These are phyloP conservation scores for Notamacropus eugenii DNA, from an alignment of 2,797 vertebrate species.

Conservation along the genomic window DNA sequence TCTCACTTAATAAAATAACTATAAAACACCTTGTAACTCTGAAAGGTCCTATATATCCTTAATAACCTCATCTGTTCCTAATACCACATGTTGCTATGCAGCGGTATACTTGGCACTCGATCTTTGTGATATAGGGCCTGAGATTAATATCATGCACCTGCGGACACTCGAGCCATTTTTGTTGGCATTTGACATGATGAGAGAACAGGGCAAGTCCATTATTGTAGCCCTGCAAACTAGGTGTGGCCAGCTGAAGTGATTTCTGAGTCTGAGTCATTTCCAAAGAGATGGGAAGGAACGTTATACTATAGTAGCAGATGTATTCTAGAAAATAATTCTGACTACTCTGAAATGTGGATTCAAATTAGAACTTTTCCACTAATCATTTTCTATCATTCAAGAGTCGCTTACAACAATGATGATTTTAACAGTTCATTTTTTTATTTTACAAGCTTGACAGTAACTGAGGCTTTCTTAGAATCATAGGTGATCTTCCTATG, in stretches of 20 bases:
- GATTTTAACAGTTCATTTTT: background rate
- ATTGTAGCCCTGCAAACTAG: background rate
- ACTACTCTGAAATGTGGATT: background rate
- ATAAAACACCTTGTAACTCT: background rate
- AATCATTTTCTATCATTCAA: constrained; percentile 19
- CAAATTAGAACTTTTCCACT: constrained; percentile 18
- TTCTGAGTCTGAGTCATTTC: background rate
- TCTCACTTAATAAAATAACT: background rate
- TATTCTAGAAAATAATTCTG: constrained; percentile 22
- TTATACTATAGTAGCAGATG: background rate
- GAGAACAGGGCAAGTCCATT: background rate
- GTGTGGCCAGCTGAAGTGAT: background rate
- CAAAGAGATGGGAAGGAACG: background rate
- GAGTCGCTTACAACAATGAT: constrained; percentile 8
- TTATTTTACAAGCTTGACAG: background rate
- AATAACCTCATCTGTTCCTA: background rate
- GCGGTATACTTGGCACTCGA: background rate
- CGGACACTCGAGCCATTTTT: background rate
- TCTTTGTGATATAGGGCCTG: background rate
- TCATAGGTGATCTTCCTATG: background rate
- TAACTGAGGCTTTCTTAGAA: constrained; percentile 4
- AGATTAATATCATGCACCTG: background rate
- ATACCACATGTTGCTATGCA: background rate
- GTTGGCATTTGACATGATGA: background rate
- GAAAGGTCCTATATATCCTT: background rate